These are phyloP conservation scores for Amiota communis DNA, from an alignment of 2,888 invertebrate species.

Conservation along the genomic window DNA sequence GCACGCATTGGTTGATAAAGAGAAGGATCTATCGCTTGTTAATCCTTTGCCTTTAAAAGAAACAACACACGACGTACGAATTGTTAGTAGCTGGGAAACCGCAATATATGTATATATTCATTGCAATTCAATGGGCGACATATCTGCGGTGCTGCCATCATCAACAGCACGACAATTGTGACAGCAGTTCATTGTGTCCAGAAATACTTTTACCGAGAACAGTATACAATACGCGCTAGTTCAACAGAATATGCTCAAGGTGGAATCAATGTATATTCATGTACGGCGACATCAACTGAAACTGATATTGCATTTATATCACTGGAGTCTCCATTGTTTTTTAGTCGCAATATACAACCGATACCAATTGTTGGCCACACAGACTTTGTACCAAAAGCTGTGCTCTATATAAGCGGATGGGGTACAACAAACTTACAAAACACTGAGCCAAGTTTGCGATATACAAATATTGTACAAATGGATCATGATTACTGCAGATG, in stretches of 20 bases:
- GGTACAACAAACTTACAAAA: conserved; percentile 41
- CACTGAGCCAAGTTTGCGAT: conserved; percentile 46
- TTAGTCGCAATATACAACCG: conserved; percentile 49
- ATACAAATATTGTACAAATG: conserved; percentile 45
- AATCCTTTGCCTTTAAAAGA: neutral
- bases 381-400: conserved; percentile 40
- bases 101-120: conserved; percentile 55
- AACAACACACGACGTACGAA: conserved; percentile 52
- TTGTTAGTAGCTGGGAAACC: conserved; percentile 62
- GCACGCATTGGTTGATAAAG: neutral
- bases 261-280: conserved; percentile 46
- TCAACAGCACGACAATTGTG: conserved; percentile 43
- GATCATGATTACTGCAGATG: conserved; percentile 47
- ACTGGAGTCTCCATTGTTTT: conserved; percentile 46
- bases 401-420: conserved; percentile 61
- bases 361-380: conserved; percentile 34
- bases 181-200: conserved; percentile 60
- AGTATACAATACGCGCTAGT: conserved; percentile 58
- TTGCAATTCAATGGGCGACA: conserved; percentile 51
- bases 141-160: conserved; percentile 50
- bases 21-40: neutral
- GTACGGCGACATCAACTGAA: conserved; percentile 51
- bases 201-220: conserved; percentile 46
- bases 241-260: conserved; percentile 50
- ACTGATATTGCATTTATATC: conserved; percentile 60